Evolutionary conservation across 2,888 invertebrate species (phyloP), one percentile per base, ranked within the genome.

Genomic region (Diachrysia chrysitis): DNA sequence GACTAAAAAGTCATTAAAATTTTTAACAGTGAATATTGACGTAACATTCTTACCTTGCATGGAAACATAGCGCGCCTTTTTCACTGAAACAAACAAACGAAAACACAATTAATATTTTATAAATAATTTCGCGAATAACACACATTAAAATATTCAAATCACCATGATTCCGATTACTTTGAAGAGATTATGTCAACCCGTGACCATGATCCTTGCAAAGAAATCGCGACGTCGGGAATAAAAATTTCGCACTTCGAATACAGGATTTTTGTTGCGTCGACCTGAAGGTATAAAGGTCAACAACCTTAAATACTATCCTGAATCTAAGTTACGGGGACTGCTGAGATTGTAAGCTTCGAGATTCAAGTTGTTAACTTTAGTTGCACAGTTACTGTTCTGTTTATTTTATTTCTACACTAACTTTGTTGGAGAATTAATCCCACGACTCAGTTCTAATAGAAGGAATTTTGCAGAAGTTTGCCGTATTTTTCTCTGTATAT

Each of bases 1-100:
- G 10, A 32, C 32, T 10, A 32, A 32, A 32, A 32, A 32, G 0
- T 32, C 32, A 32, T 10, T 10, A 10, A 32, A 10, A 32, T 10
- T 25, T 25, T n/a, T 9, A n/a, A 25, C 16, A 25, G 7, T 16
- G 23, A 55, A 29, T 55, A 29, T 29, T 55, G 2, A 29, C 17
- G 6, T 42, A 63, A 46, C 7, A 55, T 59, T 88, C 97, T 96
- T 93, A 98, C 98, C 97, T 96, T 97, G 97, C 91, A 97, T 97
- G 95, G 98, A 97, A 93, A 97, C 96, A 95, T 97, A 97, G 93
- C 97, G 97, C 95, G 98, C 98, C 96, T 98, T 98, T 96, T 98
- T 98, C 91, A 98, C 98, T 98, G 97, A 86, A 98, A 98, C 95
- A 96, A 92, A 91, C 90, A 85, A 90, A 83, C 79, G 81, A 62